phyloP scores from a whole-genome alignment of 2,797 vertebrate genomes.

The Champsocephalus esox region DNA sequence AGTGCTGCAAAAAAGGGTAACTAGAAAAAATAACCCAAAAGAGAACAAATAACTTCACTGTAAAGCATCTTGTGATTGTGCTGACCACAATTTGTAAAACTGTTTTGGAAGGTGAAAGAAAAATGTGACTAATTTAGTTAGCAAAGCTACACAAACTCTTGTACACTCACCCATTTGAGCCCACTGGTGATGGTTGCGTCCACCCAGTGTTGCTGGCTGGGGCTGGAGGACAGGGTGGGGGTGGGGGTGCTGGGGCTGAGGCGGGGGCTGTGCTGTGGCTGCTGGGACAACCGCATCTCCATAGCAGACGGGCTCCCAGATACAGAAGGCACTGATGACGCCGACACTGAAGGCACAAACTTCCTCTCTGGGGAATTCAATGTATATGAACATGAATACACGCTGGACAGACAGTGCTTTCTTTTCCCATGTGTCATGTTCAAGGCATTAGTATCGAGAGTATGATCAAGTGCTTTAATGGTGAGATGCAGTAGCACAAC shows the following conservation, averaged over 20 bases:
- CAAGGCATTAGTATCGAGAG: slow-evolving; percentile 27
- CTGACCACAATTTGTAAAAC: background rate
- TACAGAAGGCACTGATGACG: slow-evolving; percentile 94
- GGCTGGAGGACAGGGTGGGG: slow-evolving; percentile 80
- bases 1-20: background rate
- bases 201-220: slow-evolving; percentile 85
- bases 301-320: slow-evolving; percentile 81
- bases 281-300: slow-evolving; percentile 85
- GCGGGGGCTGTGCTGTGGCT: slow-evolving; percentile 84
- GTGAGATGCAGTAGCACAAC: slow-evolving; percentile 13
- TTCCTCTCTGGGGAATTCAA: slow-evolving; percentile 90
- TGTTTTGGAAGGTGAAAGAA: background rate
- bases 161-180: slow-evolving; percentile 88
- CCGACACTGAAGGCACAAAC: slow-evolving; percentile 94
- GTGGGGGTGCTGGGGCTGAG: slow-evolving; percentile 85
- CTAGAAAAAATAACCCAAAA: background rate
- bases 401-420: slow-evolving; percentile 45
- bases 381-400: slow-evolving; percentile 52
- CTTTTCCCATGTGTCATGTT: slow-evolving; percentile 45
- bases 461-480: slow-evolving; percentile 42
- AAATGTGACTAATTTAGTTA: background rate
- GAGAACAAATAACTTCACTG: background rate
- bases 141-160: background rate
- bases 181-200: slow-evolving; percentile 80
- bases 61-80: background rate